Conservation (phyloP, 2,888 invertebrate species). For the Mantis religiosa region DNA sequence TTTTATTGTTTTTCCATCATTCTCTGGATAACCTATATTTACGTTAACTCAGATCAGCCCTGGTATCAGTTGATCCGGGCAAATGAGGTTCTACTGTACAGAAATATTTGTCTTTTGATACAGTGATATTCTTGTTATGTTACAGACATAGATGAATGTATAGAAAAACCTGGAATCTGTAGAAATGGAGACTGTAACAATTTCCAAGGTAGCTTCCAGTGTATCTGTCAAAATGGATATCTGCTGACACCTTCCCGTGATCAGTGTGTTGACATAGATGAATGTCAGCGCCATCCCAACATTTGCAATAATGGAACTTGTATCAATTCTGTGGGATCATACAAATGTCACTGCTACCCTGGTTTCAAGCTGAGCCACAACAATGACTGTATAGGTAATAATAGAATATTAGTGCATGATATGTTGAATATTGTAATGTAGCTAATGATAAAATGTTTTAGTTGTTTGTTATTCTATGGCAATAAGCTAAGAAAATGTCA, state of each 20-base stretch:
- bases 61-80: too few relatives aligned
- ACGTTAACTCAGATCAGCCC: too few relatives aligned
- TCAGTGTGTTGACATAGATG: slow-evolving; percentile 68
- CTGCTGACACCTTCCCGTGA: slow-evolving; percentile 60
- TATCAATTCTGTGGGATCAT: slow-evolving; percentile 65
- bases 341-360: slow-evolving; percentile 68
- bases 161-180: slow-evolving; percentile 62
- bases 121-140: background rate
- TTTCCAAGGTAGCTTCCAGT: slow-evolving; percentile 72
- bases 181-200: slow-evolving; percentile 75
- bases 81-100: too few relatives aligned
- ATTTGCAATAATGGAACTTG: slow-evolving; percentile 75
- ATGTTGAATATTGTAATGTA: too few relatives aligned
- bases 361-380: slow-evolving; percentile 74
- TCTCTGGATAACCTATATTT: too few relatives aligned
- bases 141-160: slow-evolving; percentile 69
- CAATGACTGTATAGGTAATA: slow-evolving; percentile 69
- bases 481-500: too few relatives aligned
- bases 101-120: background rate
- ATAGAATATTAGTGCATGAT: background rate
- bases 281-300: slow-evolving; percentile 66
- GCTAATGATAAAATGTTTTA: too few relatives aligned
- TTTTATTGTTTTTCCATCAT: too few relatives aligned
- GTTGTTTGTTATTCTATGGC: too few relatives aligned
- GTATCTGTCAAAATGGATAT: slow-evolving; percentile 72